Conservation (phyloP, 2,888 invertebrate species). For the Papilio elwesi region DNA sequence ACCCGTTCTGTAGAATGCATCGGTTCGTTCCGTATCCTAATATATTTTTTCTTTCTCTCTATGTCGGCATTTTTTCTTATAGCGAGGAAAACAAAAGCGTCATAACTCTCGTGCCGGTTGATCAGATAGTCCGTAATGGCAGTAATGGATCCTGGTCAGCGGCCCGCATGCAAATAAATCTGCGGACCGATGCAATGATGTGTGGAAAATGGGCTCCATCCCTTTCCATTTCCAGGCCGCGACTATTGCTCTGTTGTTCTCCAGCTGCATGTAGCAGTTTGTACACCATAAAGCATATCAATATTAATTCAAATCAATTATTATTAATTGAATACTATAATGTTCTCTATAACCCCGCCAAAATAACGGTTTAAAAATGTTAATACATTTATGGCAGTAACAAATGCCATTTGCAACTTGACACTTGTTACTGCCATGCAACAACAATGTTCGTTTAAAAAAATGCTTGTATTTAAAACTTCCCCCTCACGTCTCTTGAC, state of each 20-base stretch:
- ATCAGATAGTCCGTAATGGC: constrained; percentile 83
- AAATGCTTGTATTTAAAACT: constrained; percentile 21
- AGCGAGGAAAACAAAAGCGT: constrained; percentile 81
- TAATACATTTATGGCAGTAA: constrained; percentile 37
- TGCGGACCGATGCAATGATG: constrained; percentile 84
- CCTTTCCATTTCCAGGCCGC: constrained; percentile 61
- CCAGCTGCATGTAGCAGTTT: constrained; percentile 37
- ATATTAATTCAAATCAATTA: constrained; percentile 7
- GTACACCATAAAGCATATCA: background rate
- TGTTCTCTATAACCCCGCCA: background rate
- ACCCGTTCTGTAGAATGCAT: constrained; percentile 66
- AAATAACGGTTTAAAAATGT: constrained; percentile 8
- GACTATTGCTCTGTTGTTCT: constrained; percentile 51
- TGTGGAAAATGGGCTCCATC: constrained; percentile 83
- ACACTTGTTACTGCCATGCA: too few relatives aligned
- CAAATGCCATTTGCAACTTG: constrained; percentile 34
- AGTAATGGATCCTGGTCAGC: constrained; percentile 84
- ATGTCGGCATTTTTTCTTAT: constrained; percentile 70
- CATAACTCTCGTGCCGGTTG: constrained; percentile 81
- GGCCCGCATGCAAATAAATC: constrained; percentile 86
- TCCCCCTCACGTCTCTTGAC: background rate
- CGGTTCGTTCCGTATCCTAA: constrained; percentile 64
- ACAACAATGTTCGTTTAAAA: constrained; percentile 25
- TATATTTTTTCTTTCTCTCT: constrained; percentile 62
- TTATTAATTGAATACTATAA: background rate